These are phyloP conservation scores for Chunga burmeisteri DNA, from an alignment of 2,113 vertebrate genomes.

Conservation along the genomic window DNA sequence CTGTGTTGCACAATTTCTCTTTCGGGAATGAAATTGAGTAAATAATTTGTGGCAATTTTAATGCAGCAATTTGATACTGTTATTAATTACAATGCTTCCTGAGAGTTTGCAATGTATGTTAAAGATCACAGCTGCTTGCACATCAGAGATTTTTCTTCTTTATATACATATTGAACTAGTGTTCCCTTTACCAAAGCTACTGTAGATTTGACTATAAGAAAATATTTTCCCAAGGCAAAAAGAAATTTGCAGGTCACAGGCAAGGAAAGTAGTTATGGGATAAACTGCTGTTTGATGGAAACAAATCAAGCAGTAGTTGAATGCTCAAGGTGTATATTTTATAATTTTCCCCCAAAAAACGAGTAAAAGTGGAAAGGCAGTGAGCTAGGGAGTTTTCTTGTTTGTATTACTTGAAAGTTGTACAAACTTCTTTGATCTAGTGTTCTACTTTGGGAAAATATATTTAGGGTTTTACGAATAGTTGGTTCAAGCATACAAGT, in stretches of 20 bases:
- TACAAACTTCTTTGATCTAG: neutral
- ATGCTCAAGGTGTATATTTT: neutral
- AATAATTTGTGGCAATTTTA: neutral
- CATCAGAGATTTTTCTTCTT: neutral
- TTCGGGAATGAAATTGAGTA: neutral
- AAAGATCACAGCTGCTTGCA: neutral
- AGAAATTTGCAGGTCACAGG: neutral
- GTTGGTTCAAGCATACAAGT: neutral
- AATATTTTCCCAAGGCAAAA: neutral
- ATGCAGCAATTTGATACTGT: neutral
- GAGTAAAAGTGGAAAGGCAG: neutral
- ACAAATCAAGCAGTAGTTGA: neutral
- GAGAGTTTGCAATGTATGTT: neutral
- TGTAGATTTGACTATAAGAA: neutral
- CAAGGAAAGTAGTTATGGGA: neutral
- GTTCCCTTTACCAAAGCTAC: neutral
- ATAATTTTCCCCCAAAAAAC: fast-evolving
- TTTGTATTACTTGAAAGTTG: neutral
- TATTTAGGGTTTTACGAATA: neutral
- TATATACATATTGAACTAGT: neutral
- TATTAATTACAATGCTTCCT: neutral
- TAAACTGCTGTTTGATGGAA: neutral
- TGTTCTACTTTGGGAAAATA: neutral
- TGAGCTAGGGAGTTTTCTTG: neutral
- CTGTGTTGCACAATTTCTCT: neutral